phyloP scores from a whole-genome alignment of 2,797 vertebrate genomes.

The Rhadinocentrus ornatus region DNA sequence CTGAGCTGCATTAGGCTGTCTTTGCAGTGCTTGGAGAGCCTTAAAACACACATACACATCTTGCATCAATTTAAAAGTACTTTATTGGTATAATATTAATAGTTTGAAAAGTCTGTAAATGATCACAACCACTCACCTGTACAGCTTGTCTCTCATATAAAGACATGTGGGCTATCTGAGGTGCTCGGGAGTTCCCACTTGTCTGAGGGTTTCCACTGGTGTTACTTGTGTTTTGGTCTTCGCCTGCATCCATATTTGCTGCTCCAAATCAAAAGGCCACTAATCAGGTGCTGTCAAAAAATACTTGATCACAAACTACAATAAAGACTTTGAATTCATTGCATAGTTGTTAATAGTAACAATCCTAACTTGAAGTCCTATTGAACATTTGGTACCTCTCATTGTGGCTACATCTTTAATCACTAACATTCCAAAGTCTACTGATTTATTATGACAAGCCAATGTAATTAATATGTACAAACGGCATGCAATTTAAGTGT shows the following conservation, averaged over 20 bases:
- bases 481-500: too few species aligned
- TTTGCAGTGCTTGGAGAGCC: constrained; percentile 96
- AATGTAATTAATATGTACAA: neutral
- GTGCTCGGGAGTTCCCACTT: constrained; percentile 89
- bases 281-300: neutral
- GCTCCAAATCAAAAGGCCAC: constrained; percentile 35
- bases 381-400: neutral
- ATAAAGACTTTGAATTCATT: neutral
- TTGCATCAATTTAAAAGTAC: neutral
- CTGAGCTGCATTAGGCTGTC: constrained; percentile 97
- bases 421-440: neutral
- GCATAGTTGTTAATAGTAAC: neutral
- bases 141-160: constrained; percentile 97
- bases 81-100: neutral
- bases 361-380: neutral
- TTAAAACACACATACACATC: constrained; percentile 65
- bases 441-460: too few species aligned
- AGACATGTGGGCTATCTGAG: constrained; percentile 97
- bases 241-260: constrained; percentile 91
- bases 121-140: constrained; percentile 83
- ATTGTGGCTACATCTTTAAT: neutral
- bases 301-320: neutral
- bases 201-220: constrained; percentile 88
- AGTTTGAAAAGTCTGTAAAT: neutral
- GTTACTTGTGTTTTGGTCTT: constrained; percentile 92